Evolutionary conservation across 2,888 invertebrate species (phyloP), one percentile per base, ranked within the genome.

Genomic region (Agriotes lineatus): DNA sequence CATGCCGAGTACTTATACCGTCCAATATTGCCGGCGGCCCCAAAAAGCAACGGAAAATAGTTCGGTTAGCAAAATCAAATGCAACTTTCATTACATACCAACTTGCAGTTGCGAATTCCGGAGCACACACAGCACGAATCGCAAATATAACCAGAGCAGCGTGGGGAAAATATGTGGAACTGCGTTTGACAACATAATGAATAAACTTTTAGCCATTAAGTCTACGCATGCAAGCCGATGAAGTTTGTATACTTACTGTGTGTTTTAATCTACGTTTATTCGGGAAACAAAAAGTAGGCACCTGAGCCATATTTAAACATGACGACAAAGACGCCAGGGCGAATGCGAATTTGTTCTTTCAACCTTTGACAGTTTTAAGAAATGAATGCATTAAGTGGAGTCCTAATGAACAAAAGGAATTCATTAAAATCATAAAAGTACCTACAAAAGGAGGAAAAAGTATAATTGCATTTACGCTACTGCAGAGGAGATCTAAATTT

Each of bases 321-420:
- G 7, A 50, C 22, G 33, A 30, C 25, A n/a, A 58, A 33, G 30
- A 25, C 18, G 4, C 22, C 25, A 37, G 30, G 30, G 42, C 52
- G 33, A 33, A 52, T 33, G 44, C 7, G 16, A 42, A 57, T 22
- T 42, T 58, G 42, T 44, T 30, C 48, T 48, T 48, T 44, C 33
- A 25, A 33, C 42, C 48, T 60, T 60, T 48, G 16, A 45, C 30
- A 60, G 37, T 58, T 58, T 58, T 60, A 45, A 44, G 35, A 37
- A 63, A 44, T 37, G 54, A 63, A 52, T 54, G 44, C 44, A 48
- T 56, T 63, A 63, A 63, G 42, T 33, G 54, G 44, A 25, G n/a
- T 44, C 30, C 42, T 61, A 63, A 63, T 63, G 54, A 63, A 63
- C 63, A 63, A 63, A 63, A 54, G 44, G 63, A 63, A 63, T 63